Base-by-base conservation (phyloP, 2,113 vertebrate genomes). In the Oenanthe melanoleuca region DNA sequence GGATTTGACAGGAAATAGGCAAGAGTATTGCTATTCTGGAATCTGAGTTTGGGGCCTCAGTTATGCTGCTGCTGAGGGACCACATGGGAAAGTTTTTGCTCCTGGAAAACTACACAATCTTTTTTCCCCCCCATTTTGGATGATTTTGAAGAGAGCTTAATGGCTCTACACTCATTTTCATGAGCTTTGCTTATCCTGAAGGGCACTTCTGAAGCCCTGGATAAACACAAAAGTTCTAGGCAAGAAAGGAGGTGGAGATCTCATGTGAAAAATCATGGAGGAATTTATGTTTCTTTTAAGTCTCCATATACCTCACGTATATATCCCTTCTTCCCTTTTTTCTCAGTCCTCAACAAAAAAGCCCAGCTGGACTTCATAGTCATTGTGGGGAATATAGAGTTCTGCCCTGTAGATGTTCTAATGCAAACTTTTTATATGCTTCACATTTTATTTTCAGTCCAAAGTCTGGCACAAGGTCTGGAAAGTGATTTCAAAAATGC, bases 401-500 rank as follows among this genome's bases (percentile, higher is more conserved):
- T 69, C n/a, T 93, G 25, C 24, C 15, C 16, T 52, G 8, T 12
- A 59, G 31, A n/a, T 42, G 9, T 79, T 53, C 91, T 74, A 70
- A 70, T 47, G 28, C 38, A 93, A 80, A 34, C 8, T 44, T 72
- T 78, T 55, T 37, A 7, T 49, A 26, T 64, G 40, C 17, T 80
- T 88, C 79, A 55, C 49, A 11, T 92, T 96, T 95, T 87, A 18
- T 97, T 95, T 95, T 95, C 73, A 99, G 98, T 88, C 75, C 90
- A 96, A 95, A 93, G 95, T 94, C 31, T 98, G 98, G 96, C 92
- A 84, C 53, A 93, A 89, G 17, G 99, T 99, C 42, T 94, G 97
- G 80, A 98, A 97, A 97, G 97, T 98, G 61, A 99, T 99, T 95
- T 98, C 97, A 84, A 98, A 95, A 97, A 98, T 99, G 98, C 87